These are phyloP conservation scores for Bucorvus abyssinicus DNA, from an alignment of 2,797 vertebrate genomes.

Conservation along the genomic window DNA sequence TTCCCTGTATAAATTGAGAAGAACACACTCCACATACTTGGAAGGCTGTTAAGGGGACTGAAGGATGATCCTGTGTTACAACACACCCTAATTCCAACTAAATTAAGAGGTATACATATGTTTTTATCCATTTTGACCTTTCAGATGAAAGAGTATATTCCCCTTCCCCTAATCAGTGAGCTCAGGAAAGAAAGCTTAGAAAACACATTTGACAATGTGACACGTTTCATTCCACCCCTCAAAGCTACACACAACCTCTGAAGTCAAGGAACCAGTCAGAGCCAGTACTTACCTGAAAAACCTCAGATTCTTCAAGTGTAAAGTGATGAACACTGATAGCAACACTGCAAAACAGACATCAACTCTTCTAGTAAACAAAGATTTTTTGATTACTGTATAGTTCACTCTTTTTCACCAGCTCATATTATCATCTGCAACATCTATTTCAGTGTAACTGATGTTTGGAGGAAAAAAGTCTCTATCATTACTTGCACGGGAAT, in stretches of 20 bases:
- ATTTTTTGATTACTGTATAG: not conserved
- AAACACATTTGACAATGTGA: too few relatives aligned
- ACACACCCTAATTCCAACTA: too few relatives aligned
- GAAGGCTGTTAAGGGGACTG: too few relatives aligned
- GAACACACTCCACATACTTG: not conserved
- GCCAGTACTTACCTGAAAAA: slow-evolving; percentile 34
- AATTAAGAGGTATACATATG: too few relatives aligned
- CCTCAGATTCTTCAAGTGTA: not conserved
- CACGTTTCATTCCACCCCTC: too few relatives aligned
- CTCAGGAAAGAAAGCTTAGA: too few relatives aligned
- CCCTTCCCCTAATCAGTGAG: too few relatives aligned
- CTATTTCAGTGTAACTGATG: not conserved
- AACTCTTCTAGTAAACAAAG: not conserved
- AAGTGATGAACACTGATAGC: not conserved
- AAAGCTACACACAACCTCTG: not conserved
- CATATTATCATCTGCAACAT: not conserved
- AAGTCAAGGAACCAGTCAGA: not conserved
- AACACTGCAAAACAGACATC: not conserved
- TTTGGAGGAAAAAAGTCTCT: not conserved
- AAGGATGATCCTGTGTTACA: too few relatives aligned
- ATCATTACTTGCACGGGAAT: not conserved
- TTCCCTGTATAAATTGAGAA: not conserved
- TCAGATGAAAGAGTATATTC: not conserved
- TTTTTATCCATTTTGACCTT: not conserved
- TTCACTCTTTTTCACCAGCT: not conserved